Conservation (phyloP, 2,113 vertebrate genomes). For the Dicerorhinus sumatrensis region DNA sequence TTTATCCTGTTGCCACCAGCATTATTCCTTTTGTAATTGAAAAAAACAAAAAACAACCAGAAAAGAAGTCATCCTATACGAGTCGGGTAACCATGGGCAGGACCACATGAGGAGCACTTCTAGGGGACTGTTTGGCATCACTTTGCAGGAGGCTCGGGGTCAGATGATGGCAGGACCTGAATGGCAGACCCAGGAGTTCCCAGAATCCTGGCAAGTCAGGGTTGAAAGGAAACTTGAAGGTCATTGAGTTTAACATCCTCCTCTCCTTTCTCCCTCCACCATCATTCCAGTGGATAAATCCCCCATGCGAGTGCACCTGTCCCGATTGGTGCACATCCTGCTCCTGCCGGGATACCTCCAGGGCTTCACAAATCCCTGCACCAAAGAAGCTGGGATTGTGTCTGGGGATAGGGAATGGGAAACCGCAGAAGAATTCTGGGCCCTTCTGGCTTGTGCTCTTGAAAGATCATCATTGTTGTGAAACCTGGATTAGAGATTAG, state of each 20-base stretch:
- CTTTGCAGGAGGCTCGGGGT: background rate
- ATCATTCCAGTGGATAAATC: background rate
- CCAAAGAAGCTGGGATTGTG: background rate
- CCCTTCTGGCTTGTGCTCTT: slow-evolving; percentile 12
- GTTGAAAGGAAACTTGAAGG: slow-evolving; percentile 3
- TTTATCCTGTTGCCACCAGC: background rate
- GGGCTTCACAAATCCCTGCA: background rate
- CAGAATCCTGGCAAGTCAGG: background rate
- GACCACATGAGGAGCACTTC: background rate
- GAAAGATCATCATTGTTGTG: background rate
- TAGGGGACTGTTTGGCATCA: background rate
- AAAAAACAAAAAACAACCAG: background rate
- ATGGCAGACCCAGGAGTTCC: background rate
- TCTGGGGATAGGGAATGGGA: background rate
- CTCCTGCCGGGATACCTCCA: background rate
- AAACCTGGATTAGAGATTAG: background rate
- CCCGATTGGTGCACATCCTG: background rate
- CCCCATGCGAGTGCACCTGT: background rate
- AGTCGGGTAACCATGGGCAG: background rate
- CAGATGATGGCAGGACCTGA: background rate
- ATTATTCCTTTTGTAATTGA: background rate
- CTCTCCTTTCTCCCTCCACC: background rate
- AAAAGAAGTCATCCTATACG: background rate
- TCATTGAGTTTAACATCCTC: background rate
- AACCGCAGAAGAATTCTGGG: background rate